A percentile compares a stretch with the other conserved stretches of the same genome.
Evolutionary conservation across 2,113 vertebrate genomes (phyloP).

Genomic region (Macquaria ambigua): DNA sequence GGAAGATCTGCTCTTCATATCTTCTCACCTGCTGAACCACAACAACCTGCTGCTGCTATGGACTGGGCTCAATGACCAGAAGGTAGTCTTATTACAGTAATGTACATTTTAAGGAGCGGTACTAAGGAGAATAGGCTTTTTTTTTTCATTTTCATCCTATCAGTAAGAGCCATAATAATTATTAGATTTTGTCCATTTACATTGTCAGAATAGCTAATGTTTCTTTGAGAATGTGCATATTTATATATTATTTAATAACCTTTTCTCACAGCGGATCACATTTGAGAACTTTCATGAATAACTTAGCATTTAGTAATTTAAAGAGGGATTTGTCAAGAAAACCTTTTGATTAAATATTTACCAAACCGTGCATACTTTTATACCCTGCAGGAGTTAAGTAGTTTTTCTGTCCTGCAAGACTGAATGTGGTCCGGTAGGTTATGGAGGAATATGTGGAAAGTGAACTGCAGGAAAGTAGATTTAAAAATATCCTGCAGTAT

Average conservation of each 20-base stretch:
- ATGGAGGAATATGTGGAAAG: background rate
- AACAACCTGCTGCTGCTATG: constrained; percentile 87
- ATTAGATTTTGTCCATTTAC: background rate
- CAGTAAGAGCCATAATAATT: background rate
- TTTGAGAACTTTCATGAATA: background rate
- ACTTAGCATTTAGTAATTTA: background rate
- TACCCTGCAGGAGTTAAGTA: background rate
- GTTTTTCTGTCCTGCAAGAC: constrained; percentile 11
- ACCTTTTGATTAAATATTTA: constrained; percentile 13
- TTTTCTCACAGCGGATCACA: background rate
- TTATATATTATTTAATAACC: background rate
- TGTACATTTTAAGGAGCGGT: background rate
- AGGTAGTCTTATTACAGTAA: constrained; percentile 76
- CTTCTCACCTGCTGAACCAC: constrained; percentile 81
- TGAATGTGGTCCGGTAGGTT: background rate
- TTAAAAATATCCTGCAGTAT: background rate
- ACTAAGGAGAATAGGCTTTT: background rate
- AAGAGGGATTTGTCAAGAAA: background rate
- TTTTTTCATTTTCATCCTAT: background rate
- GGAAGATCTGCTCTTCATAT: constrained; percentile 84
- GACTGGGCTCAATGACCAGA: constrained; percentile 88
- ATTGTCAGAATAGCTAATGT: background rate
- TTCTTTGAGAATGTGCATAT: background rate
- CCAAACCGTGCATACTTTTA: background rate
- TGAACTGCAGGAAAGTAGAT: background rate